Percentiles rank a stretch among this genome's conserved stretches.
phyloP scores from a whole-genome alignment of 2,888 invertebrate species.

The Belgica antarctica region DNA sequence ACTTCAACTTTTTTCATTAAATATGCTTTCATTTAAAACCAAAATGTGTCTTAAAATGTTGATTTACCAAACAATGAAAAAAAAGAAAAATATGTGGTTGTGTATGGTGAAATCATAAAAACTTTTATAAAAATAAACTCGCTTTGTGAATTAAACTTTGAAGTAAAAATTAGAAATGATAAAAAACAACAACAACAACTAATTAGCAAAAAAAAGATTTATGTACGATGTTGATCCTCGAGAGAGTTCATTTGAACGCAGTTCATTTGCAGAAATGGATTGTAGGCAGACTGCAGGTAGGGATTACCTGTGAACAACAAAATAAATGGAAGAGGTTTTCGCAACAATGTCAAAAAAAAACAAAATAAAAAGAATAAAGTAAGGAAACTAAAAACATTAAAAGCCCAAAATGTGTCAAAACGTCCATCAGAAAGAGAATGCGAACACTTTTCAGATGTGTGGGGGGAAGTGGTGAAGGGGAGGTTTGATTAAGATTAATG shows the following conservation, averaged over 20 bases:
- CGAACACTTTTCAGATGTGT: no score
- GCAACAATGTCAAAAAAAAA: slow-evolving; percentile 40
- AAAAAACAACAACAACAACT: slow-evolving; percentile 18
- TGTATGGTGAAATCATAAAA: slow-evolving; percentile 20
- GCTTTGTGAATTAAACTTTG: background rate
- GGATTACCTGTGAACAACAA: slow-evolving; percentile 43
- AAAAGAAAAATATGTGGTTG: background rate
- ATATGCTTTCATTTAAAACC: background rate
- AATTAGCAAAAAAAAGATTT: slow-evolving; percentile 37
- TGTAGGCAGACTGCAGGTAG: slow-evolving; percentile 44
- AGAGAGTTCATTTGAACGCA: slow-evolving; percentile 41
- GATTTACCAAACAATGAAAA: background rate
- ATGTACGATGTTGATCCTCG: slow-evolving; percentile 44
- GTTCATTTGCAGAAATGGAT: slow-evolving; percentile 43
- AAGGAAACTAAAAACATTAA: background rate
- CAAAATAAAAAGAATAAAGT: slow-evolving; percentile 10
- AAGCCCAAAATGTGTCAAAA: background rate
- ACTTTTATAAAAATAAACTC: background rate
- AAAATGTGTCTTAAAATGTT: background rate
- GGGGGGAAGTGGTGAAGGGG: no score
- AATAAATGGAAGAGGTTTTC: slow-evolving; percentile 42
- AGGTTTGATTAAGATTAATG: slow-evolving; percentile 1
- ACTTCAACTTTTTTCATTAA: background rate
- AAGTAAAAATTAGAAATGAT: slow-evolving; percentile 31
- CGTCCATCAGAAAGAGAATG: background rate